Evolutionary conservation across 2,888 invertebrate species (phyloP).

Genomic region (Anagyrus pseudococci): DNA sequence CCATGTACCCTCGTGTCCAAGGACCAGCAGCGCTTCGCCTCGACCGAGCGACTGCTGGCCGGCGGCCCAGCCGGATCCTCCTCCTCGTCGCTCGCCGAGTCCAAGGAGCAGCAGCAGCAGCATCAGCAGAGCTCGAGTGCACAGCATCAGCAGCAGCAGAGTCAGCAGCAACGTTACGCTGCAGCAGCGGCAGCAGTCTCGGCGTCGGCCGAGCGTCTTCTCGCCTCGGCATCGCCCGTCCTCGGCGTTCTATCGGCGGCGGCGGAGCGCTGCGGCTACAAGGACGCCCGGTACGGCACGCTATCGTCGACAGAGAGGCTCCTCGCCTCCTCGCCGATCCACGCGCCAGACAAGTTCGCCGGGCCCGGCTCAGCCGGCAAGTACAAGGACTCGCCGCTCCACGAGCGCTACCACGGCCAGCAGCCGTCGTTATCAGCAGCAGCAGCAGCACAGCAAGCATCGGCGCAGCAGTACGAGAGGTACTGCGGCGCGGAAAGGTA

Average conservation of each 20-base stretch:
- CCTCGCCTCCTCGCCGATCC: constrained; percentile 55
- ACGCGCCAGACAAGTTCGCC: constrained; percentile 56
- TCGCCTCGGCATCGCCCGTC: constrained; percentile 60
- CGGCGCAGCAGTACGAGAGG: constrained; percentile 40
- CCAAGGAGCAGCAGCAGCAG: no score
- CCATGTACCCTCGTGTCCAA: constrained; percentile 28
- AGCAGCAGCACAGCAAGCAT: constrained; percentile 26
- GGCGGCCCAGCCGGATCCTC: constrained; percentile 50
- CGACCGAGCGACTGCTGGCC: constrained; percentile 67
- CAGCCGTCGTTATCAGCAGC: constrained; percentile 41
- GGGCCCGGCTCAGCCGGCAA: constrained; percentile 33
- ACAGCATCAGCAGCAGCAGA: no score
- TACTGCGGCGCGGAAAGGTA: constrained; percentile 50
- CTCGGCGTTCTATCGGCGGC: constrained; percentile 47
- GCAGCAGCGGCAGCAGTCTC: constrained; percentile 44
- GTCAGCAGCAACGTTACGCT: constrained; percentile 51
- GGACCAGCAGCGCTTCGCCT: constrained; percentile 55
- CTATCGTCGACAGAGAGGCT: constrained; percentile 53
- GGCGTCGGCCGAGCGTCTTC: constrained; percentile 66
- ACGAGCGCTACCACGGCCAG: constrained; percentile 49
- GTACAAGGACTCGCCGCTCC: constrained; percentile 43
- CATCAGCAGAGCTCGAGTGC: no score
- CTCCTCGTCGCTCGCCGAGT: constrained; percentile 37
- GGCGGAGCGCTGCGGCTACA: constrained; percentile 42
- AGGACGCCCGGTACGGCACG: constrained; percentile 49